phyloP scores from a whole-genome alignment of 2,888 invertebrate genomes.

The Brassicogethes aeneus region DNA sequence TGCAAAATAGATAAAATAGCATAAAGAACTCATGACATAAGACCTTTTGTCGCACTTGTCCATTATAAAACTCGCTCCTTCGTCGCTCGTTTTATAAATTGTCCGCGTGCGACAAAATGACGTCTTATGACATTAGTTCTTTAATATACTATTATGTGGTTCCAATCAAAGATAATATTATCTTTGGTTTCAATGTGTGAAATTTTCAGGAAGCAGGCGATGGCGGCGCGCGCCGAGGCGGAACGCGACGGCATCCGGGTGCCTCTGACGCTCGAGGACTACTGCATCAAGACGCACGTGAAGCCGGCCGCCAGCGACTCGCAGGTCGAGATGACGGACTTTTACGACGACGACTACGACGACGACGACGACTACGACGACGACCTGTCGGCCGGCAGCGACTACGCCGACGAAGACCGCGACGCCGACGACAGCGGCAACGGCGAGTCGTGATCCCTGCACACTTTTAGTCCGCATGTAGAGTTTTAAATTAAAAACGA shows the following conservation, averaged over 20 bases:
- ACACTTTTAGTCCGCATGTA: not conserved
- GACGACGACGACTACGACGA: conserved; percentile 51
- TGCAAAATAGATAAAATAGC: no score
- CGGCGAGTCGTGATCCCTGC: conserved; percentile 71
- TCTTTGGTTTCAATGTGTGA: no score
- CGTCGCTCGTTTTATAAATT: no score
- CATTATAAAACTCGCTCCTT: no score
- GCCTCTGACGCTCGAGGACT: conserved; percentile 95
- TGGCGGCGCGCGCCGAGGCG: conserved; percentile 89
- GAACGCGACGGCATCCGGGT: conserved; percentile 95
- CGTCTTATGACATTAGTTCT: no score
- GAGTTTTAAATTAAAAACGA: no score
- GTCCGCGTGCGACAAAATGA: no score
- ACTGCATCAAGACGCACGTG: conserved; percentile 90
- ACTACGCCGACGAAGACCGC: conserved; percentile 60
- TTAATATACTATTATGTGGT: no score
- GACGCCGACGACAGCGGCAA: conserved; percentile 88
- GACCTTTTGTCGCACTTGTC: no score
- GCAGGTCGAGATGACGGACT: conserved; percentile 85
- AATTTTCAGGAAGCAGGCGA: conserved; percentile 81
- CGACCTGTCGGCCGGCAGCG: conserved; percentile 58
- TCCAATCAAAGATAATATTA: no score
- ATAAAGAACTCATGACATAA: no score
- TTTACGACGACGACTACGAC: conserved; percentile 93
- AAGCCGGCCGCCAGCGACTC: conserved; percentile 76